phyloP scores from a whole-genome alignment of 2,888 invertebrate genomes.

The Andrena haemorrhoa region DNA sequence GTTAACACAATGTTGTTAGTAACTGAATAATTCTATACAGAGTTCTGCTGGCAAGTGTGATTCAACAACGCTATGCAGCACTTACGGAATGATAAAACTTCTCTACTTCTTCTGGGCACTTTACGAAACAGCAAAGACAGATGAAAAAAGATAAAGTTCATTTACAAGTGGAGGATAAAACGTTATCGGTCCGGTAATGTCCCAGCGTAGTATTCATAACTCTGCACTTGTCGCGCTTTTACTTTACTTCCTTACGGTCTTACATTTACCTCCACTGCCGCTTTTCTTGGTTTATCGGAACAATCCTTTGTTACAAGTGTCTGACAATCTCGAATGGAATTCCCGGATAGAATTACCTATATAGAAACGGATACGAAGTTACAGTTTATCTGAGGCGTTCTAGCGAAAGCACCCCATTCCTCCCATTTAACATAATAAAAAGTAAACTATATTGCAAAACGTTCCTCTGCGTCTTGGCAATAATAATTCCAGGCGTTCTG shows the following conservation, averaged over 20 bases:
- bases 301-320: constrained; percentile 44
- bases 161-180: constrained; percentile 10
- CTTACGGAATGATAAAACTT: neutral
- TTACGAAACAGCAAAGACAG: neutral
- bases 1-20: neutral
- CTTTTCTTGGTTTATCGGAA: constrained; percentile 82
- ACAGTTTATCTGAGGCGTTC: neutral
- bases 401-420: neutral
- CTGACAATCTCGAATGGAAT: constrained; percentile 18
- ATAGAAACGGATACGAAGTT: constrained; percentile 1
- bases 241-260: constrained; percentile 19
- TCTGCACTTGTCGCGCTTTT: constrained; percentile 41
- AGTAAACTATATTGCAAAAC: neutral
- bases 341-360: constrained; percentile 14
- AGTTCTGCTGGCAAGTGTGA: neutral
- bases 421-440: constrained; percentile 1
- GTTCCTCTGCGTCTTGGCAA: neutral
- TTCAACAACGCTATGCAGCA: neutral
- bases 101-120: neutral
- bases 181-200: constrained; percentile 8
- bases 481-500: neutral
- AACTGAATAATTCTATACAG: neutral
- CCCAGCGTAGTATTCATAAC: constrained; percentile 19
- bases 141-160: neutral
- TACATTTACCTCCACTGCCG: constrained; percentile 78